Conservation (phyloP, 2,797 vertebrate species). For the Amblyraja radiata region DNA sequence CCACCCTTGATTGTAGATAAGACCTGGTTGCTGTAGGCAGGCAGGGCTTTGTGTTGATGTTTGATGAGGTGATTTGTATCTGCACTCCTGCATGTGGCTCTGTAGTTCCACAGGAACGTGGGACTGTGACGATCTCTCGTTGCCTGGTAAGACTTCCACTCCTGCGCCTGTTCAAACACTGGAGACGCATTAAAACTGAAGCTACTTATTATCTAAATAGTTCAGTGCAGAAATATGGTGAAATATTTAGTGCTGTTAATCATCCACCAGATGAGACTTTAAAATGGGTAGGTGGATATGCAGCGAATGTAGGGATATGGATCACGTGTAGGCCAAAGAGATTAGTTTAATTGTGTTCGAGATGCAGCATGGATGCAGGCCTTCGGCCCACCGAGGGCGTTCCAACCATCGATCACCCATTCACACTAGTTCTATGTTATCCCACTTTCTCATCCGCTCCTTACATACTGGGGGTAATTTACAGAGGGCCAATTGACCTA, state of each 20-base stretch:
- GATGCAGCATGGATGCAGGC: too few relatives aligned
- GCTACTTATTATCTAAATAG: background rate
- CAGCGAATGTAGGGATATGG: too few relatives aligned
- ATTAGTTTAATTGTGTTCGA: too few relatives aligned
- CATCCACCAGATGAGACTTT: background rate
- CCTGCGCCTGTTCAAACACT: background rate
- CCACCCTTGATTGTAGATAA: background rate
- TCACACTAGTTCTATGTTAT: too few relatives aligned
- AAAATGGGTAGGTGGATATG: too few relatives aligned
- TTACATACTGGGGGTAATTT: too few relatives aligned
- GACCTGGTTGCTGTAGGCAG: background rate
- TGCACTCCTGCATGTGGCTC: background rate
- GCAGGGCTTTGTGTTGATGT: background rate
- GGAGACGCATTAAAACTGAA: background rate
- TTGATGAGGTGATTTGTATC: background rate
- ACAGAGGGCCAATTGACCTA: too few relatives aligned
- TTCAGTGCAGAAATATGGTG: background rate
- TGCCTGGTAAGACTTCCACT: background rate
- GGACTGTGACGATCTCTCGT: background rate
- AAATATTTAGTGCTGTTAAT: background rate
- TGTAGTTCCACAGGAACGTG: background rate
- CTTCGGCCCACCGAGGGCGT: too few relatives aligned
- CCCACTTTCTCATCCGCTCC: too few relatives aligned
- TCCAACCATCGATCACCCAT: too few relatives aligned
- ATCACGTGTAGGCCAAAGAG: too few relatives aligned